Base-by-base conservation (phyloP, 2,113 vertebrate species). In the Chionis minor region DNA sequence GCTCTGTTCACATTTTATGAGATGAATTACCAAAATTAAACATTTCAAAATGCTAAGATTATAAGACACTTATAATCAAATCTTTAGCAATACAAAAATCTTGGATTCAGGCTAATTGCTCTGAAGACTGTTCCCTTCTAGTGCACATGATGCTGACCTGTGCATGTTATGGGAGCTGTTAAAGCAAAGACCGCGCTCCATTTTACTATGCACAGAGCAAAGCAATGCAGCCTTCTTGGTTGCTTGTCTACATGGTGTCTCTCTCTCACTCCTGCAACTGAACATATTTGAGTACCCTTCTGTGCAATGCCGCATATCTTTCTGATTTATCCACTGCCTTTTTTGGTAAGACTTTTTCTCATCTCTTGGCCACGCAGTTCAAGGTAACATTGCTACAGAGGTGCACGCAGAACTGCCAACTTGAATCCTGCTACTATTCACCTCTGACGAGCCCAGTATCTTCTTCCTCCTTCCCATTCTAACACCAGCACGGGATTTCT, bases 31-130 rank as follows among this genome's bases (percentile, higher is more conserved):
- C 77, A 91, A 97, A 93, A 94, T 89, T 32, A 85, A 88, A 90
- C 30, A 54, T 94, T 92, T 95, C 58, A 87, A 94, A 96, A 91
- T 66, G 56, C 83, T 79, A 47, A 72, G 72, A 81, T 80, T 89
- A 81, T 72, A 81, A 40, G 74, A 85, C 45, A 70, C 62, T 92
- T 93, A n/a, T 8, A 81, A 93, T 87, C 40, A 91, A 65, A 92
- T 72, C 27, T 94, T 91, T 30, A 92, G 69, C 47, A 79, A 72
- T 75, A 61, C 11, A 62, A 82, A 92, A 72, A 65, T 71, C 13
- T 81, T 94, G 54, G 61, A 61, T 87, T 87, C 42, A 30, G 45
- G 49, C 82, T 75, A 86, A 45, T 61, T 72, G 19, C 56, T 92
- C 54, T 67, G 18, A 75, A 81, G 52, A 32, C 66, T 81, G 47